These are phyloP conservation scores for Leucophora obtusa DNA, from an alignment of 2,888 invertebrate genomes.

Conservation along the genomic window DNA sequence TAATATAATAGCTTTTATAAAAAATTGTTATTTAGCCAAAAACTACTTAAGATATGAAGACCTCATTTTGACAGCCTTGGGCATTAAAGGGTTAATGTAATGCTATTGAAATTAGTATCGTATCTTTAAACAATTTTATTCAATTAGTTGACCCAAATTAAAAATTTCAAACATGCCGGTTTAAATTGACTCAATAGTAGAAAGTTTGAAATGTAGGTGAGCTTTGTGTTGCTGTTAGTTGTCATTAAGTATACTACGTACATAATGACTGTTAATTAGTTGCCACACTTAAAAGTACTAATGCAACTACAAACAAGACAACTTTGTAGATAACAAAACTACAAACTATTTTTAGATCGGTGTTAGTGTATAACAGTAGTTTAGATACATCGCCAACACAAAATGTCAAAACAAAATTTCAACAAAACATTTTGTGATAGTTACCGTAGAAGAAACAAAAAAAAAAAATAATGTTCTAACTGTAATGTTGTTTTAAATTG, in stretches of 20 bases:
- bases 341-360: background rate
- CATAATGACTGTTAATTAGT: background rate
- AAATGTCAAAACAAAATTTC: no score
- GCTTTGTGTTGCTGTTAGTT: background rate
- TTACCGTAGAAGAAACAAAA: no score
- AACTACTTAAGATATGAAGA: no score
- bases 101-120: no score
- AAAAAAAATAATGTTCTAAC: no score
- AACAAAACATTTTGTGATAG: no score
- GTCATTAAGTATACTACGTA: background rate
- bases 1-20: no score
- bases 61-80: no score
- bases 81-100: no score
- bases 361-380: background rate
- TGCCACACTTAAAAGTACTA: background rate
- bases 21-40: no score
- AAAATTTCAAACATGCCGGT: background rate
- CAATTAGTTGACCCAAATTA: background rate
- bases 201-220: background rate
- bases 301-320: background rate
- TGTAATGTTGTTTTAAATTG: background rate
- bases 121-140: no score
- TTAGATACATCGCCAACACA: no score
- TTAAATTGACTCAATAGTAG: background rate
- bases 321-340: background rate